These are phyloP conservation scores for Adelognathus sp. DNA, from an alignment of 2,888 invertebrate genomes.

Conservation along the genomic window DNA sequence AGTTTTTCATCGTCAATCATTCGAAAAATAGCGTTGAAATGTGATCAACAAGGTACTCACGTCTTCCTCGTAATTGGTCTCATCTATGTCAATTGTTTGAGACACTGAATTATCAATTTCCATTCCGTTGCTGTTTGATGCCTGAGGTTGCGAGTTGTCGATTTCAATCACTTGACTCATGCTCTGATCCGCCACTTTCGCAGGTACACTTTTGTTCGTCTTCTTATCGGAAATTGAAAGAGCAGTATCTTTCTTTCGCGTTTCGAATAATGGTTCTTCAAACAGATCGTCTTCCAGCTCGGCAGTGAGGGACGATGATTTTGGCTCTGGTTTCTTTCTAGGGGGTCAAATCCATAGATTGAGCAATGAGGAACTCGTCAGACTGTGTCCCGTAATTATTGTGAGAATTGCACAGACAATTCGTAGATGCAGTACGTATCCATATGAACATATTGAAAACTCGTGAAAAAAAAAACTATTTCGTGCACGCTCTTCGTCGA, in stretches of 20 bases:
- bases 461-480: too few relatives aligned
- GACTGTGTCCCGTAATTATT: too few relatives aligned
- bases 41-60: conserved; percentile 24
- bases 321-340: conserved; percentile 19
- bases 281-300: conserved; percentile 40
- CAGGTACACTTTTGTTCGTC: neutral
- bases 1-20: neutral
- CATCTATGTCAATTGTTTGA: conserved; percentile 16
- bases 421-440: too few relatives aligned
- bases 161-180: conserved; percentile 61
- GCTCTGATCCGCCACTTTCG: conserved; percentile 23
- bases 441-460: too few relatives aligned
- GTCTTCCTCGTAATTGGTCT: conserved; percentile 33
- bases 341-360: neutral
- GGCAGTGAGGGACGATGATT: conserved; percentile 12
- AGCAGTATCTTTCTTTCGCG: neutral
- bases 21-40: neutral
- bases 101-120: conserved; percentile 6
- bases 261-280: conserved; percentile 56
- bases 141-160: conserved; percentile 31
- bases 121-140: neutral
- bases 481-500: too few relatives aligned
- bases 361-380: neutral
- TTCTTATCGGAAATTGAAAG: neutral
- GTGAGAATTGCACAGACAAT: too few relatives aligned